Evolutionary conservation across 2,113 vertebrate species (phyloP).

Genomic region (Bambusicola thoracicus): DNA sequence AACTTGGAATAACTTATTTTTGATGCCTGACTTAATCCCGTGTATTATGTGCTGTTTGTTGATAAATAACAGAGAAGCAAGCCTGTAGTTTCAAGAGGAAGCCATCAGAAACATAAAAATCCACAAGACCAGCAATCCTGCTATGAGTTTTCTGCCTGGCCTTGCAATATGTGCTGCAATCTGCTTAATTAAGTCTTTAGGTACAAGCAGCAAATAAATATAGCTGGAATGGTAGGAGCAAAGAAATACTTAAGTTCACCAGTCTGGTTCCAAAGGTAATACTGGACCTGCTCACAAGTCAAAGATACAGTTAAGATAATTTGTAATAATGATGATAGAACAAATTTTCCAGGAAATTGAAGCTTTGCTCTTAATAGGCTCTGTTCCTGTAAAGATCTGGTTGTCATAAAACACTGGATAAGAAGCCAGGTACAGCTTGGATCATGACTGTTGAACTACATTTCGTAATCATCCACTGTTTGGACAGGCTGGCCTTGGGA

Average conservation of each 20-base stretch:
- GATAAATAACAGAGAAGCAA: not conserved
- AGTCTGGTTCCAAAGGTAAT: conserved; percentile 4
- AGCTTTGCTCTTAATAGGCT: not conserved
- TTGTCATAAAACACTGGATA: not conserved
- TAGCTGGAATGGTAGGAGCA: not conserved
- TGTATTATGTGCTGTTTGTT: not conserved
- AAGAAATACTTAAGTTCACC: not conserved
- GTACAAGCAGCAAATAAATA: not conserved
- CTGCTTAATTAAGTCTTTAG: not conserved
- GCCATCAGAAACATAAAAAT: not conserved
- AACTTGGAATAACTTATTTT: not conserved
- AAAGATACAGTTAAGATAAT: not conserved
- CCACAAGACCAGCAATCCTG: not conserved
- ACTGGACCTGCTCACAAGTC: not conserved
- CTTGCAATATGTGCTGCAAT: rapidly evolving
- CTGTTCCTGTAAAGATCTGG: not conserved
- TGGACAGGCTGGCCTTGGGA: not conserved
- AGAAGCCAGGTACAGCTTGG: not conserved
- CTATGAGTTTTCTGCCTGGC: not conserved
- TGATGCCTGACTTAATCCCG: not conserved
- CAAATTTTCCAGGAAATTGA: not conserved
- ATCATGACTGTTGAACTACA: not conserved
- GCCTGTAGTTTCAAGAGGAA: not conserved
- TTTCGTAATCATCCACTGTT: not conserved
- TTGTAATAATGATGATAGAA: not conserved